Evolutionary conservation across 92 coral and sea anemone species (phyloP), one percentile per base, ranked within the genome.

Genomic region (Montipora capitata): DNA sequence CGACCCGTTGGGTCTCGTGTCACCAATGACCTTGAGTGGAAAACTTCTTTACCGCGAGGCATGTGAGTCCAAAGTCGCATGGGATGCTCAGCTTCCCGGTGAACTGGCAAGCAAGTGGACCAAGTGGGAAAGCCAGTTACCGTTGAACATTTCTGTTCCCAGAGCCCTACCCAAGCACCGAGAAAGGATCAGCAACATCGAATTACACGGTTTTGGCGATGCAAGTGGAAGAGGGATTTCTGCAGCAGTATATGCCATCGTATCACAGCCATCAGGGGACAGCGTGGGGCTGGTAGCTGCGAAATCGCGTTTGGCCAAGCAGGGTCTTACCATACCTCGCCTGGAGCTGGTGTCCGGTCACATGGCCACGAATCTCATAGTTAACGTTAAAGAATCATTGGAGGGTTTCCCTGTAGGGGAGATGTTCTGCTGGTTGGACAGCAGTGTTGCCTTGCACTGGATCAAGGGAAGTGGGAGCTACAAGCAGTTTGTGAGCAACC

Each of bases 401-500:
- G 79, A 57, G 7, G 89, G 89, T 3, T 65, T 77, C 6, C 84
- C 90, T 1, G 54, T 64, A 10, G 43, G 62, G 7, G 40, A 67
- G 51, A 27, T 74, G 71, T 35, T 43, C 56, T 66, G 87, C 51
- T 88, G 92, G 92, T 54, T 77, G 15, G 88, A 88, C 35, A 80
- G 87, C 77, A 88, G 69, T n/a, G 88, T 88, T 14, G 88, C 84
- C 3, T 66, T 74, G n/a, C 76, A 66, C 41, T 88, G 88, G 92
- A 81, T 81, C 40, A 42, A 40, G 18, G 83, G 83, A 35, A 38
- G 61, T 1, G 77, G 77, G 11, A 65, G 43, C 2, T 88, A 73
- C 71, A 88, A 88, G 57, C 92, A 88, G 77, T 88, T 81, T 43
- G 88, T 89, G 15, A 10, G 49, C 42, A 86, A 86, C 58, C 84